Percentiles rank a stretch among this genome's conserved stretches.
phyloP scores from a whole-genome alignment of 2,797 vertebrate genomes.

The Mormyrops boulengeri region DNA sequence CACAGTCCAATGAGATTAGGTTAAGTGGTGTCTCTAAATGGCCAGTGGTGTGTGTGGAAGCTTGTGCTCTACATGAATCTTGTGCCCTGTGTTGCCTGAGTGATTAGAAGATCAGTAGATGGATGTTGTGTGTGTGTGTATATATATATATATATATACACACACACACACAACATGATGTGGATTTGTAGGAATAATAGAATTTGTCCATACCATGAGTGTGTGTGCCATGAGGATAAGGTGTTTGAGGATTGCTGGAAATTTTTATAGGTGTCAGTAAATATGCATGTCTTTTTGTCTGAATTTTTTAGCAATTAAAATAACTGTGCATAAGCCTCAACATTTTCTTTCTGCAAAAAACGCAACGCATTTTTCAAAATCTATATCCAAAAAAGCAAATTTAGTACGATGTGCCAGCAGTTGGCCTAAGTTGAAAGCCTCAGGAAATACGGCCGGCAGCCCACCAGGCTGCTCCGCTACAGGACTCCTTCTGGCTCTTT shows the following conservation, averaged over 20 bases:
- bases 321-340: background rate
- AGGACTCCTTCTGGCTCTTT: conserved; percentile 1
- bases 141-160: too few species aligned
- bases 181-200: background rate
- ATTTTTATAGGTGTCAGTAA: background rate
- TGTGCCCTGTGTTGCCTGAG: background rate
- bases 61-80: background rate
- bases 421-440: conserved; percentile 12
- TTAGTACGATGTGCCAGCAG: background rate
- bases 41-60: background rate
- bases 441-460: conserved; percentile 13
- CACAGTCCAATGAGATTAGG: background rate
- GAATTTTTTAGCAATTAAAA: background rate
- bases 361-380: background rate
- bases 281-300: background rate
- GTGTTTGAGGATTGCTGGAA: background rate
- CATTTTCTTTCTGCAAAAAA: background rate
- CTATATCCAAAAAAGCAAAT: background rate
- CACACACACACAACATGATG: background rate
- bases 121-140: background rate
- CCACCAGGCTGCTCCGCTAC: conserved; percentile 15
- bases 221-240: background rate
- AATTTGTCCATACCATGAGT: background rate
- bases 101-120: background rate
- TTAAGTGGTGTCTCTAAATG: background rate